A percentile compares a stretch with the other conserved stretches of the same genome.
phyloP scores from a whole-genome alignment of 2,888 invertebrate genomes.

The Scaptomyza flava region DNA sequence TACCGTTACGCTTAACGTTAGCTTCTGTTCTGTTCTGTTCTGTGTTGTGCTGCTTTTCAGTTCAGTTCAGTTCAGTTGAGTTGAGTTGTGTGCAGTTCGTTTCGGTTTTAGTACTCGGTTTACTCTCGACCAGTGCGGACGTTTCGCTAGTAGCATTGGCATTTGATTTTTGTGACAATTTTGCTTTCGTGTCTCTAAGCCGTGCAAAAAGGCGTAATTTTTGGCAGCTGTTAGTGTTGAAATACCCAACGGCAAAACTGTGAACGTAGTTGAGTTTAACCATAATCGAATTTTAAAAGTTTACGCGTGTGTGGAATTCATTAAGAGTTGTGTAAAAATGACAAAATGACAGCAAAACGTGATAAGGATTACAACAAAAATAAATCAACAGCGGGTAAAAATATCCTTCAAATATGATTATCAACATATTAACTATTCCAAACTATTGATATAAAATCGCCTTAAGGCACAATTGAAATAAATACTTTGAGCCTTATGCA shows the following conservation, averaged over 20 bases:
- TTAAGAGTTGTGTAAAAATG: slow-evolving; percentile 76
- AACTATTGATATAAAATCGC: background rate
- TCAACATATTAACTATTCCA: background rate
- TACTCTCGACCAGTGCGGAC: slow-evolving; percentile 60
- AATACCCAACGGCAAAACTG: slow-evolving; percentile 34
- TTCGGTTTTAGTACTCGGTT: slow-evolving; percentile 59
- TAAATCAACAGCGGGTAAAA: slow-evolving; percentile 82
- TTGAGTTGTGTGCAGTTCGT: slow-evolving; percentile 27
- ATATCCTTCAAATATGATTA: background rate
- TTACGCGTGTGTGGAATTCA: slow-evolving; percentile 56
- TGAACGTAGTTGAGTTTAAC: slow-evolving; percentile 6
- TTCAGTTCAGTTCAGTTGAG: slow-evolving; percentile 14
- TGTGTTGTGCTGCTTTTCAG: background rate
- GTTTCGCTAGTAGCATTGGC: slow-evolving; percentile 13
- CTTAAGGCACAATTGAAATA: no score
- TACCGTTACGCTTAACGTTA: slow-evolving; percentile 58
- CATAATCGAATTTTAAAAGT: slow-evolving; percentile 13
- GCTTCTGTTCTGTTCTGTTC: slow-evolving; percentile 35
- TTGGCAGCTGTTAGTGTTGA: slow-evolving; percentile 18
- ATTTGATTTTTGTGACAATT: background rate
- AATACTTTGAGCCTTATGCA: no score
- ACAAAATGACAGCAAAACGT: slow-evolving; percentile 84
- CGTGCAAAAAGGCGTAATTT: slow-evolving; percentile 55
- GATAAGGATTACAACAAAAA: slow-evolving; percentile 83
- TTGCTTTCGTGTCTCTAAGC: background rate